A percentile compares a stretch with the other conserved stretches of the same genome.
These are phyloP conservation scores for Ennomos fuscantarius DNA, from an alignment of 2,888 invertebrate species.

Conservation along the genomic window DNA sequence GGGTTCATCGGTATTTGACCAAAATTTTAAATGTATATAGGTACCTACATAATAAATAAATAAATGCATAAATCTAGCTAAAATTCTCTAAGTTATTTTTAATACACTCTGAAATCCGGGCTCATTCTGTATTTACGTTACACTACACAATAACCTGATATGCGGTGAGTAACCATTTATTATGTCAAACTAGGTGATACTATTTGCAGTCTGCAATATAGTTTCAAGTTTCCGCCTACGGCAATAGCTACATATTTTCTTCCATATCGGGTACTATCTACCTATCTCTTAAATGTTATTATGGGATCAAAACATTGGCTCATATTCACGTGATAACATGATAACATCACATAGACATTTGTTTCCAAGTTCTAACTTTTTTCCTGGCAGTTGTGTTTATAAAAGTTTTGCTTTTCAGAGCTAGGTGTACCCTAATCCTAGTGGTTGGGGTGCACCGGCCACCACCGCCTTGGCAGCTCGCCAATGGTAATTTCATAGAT, in stretches of 20 bases:
- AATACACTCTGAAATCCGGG: too few relatives aligned
- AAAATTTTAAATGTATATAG: slow-evolving; percentile 2
- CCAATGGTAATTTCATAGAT: slow-evolving; percentile 59
- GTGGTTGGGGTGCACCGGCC: slow-evolving; percentile 61
- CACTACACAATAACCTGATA: slow-evolving; percentile 18
- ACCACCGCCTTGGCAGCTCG: slow-evolving; percentile 59
- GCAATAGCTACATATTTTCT: slow-evolving; percentile 5
- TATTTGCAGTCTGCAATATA: slow-evolving; percentile 1
- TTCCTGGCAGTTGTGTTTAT: slow-evolving; percentile 39
- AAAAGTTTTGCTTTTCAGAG: slow-evolving; percentile 59
- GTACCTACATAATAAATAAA: too few relatives aligned
- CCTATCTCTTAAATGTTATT: not conserved
- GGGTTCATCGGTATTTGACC: not conserved
- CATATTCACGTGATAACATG: slow-evolving; percentile 4
- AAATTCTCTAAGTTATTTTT: too few relatives aligned
- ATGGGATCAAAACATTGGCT: not conserved
- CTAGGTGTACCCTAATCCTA: slow-evolving; percentile 62
- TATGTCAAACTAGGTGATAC: not conserved
- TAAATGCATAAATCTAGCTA: too few relatives aligned
- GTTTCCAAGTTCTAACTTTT: slow-evolving; percentile 14
- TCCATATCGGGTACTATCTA: slow-evolving; percentile 1
- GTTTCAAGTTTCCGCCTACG: slow-evolving; percentile 5
- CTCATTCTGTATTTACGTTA: too few relatives aligned
- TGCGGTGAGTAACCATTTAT: slow-evolving; percentile 12
- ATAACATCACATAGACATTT: not conserved